Base-by-base conservation (phyloP, 2,888 invertebrate species). In the Dexiosoma caninum region DNA sequence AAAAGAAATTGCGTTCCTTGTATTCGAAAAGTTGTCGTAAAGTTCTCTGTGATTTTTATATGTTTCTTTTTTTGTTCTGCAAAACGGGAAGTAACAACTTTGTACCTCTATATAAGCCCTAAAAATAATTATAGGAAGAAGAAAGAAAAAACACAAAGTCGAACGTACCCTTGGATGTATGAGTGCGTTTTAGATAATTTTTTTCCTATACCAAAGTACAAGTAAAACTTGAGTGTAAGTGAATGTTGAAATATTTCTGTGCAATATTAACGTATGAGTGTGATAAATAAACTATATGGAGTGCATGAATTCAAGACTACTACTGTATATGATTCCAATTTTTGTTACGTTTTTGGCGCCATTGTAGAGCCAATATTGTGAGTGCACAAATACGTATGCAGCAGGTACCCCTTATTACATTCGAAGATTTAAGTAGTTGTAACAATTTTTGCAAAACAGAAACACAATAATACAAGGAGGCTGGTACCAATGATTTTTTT, bases 331-430 rank as follows among this genome's bases (percentile, higher is more conserved):
- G 60, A 67, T 37, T 60, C 19, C 27, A 42, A 35, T 60, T 64
- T n/a, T 23, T 64, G 62, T 72, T 62, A 62, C 62, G 53, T 44
- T 81, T 81, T 81, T 81, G 81, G 81, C 81, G 81, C 81, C 81
- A 77, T 77, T 51, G 49, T 72, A 59, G 51, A 60, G 67, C 53
- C 78, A 71, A 51, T 62, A 66, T 69, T 72, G 55, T 74, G 62
- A 69, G 57, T 62, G 19, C 35, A 30, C 3, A 6, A 19, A 30
- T 49, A 40, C 53, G 46, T 76, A 32, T 35, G n/a, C 21, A 16
- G 14, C 67, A 19, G 40, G 37, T 53, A 60, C 21, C 42, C 49
- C 59, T 40, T 14, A 6, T 9, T 27, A 7, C n/a, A 23, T 53
- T 6, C 30, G 40, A 49, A 10, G 19, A 8, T 57, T 59, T 51